Evolutionary conservation across 2,113 vertebrate species (phyloP), one percentile per base, ranked within the genome.

Genomic region (Tragelaphus buxtoni): DNA sequence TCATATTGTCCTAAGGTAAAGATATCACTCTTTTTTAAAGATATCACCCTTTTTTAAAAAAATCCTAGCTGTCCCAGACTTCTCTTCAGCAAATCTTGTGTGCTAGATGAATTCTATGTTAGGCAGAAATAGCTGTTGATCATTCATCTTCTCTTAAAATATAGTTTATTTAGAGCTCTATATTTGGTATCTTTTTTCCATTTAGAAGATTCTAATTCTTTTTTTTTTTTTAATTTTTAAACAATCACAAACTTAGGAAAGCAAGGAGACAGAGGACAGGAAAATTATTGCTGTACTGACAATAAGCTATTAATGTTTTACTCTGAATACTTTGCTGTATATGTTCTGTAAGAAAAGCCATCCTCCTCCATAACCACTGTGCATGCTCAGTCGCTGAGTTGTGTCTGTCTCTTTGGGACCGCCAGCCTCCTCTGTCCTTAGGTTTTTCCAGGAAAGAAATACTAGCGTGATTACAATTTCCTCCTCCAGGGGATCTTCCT

Each of bases 191-290:
- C 5, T 85, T 80, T 82, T 77, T 85, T 80, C 51, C 11, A 63
- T 81, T 86, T 76, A 63, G 5, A 85, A 76, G 32, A 20, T 12
- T 65, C 49, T 89, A 56, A 51, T 26, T n/a, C 9, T 60, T 87
- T 74, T 76, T 79, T 74, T 76, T 79, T 24, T 11, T 47, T 81
- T 4, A 45, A 26, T 51, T 81, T 91, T 76, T 58, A 86, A 94
- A 81, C 4, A 86, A 49, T 81, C 32, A 49, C 2, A 86, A 69
- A 79, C 17, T 9, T 89, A n/a, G 0, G 74, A 63, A 97, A 87
- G 20, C 4, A 26, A 63, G 24, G 12, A 85, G 22, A 14, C 51
- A 74, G 18, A 53, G 3, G 32, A 49, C 12, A 95, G 39, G 88
- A 84, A 85, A 87, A 30, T 51, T 74, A 72, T 55, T 84, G 9